A percentile compares a stretch with the other conserved stretches of the same genome.
phyloP scores from a whole-genome alignment of 2,113 vertebrate species.

The Myotis davidii region DNA sequence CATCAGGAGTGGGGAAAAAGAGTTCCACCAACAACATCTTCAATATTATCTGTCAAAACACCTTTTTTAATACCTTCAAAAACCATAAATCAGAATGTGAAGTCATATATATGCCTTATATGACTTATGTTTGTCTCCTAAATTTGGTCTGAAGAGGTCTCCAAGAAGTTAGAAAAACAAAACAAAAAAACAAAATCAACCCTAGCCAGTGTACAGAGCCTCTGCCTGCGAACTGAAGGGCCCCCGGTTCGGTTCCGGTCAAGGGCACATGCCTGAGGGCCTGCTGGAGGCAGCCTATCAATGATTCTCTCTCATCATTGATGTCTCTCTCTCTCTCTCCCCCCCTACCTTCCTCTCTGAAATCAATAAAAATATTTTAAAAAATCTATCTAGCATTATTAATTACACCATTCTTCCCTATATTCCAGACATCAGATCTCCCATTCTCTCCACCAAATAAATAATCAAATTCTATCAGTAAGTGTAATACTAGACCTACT shows the following conservation, averaged over 20 bases:
- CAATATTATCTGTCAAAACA: background rate
- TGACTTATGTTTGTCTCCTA: background rate
- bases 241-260: too few relatives aligned
- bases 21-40: slow-evolving; percentile 1
- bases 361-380: too few relatives aligned
- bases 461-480: background rate
- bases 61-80: background rate
- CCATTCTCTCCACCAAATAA: background rate
- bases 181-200: background rate
- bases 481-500: background rate
- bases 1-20: background rate
- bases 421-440: background rate
- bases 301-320: too few relatives aligned
- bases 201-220: too few relatives aligned
- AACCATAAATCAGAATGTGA: background rate
- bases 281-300: too few relatives aligned
- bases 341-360: too few relatives aligned
- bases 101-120: background rate
- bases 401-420: background rate
- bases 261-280: too few relatives aligned
- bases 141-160: background rate
- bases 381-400: background rate
- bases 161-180: background rate
- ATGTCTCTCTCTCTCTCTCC: too few relatives aligned
- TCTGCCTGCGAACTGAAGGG: too few relatives aligned